Evolutionary conservation across 2,888 invertebrate species (phyloP).

Genomic region (Andricus quercusramuli): DNA sequence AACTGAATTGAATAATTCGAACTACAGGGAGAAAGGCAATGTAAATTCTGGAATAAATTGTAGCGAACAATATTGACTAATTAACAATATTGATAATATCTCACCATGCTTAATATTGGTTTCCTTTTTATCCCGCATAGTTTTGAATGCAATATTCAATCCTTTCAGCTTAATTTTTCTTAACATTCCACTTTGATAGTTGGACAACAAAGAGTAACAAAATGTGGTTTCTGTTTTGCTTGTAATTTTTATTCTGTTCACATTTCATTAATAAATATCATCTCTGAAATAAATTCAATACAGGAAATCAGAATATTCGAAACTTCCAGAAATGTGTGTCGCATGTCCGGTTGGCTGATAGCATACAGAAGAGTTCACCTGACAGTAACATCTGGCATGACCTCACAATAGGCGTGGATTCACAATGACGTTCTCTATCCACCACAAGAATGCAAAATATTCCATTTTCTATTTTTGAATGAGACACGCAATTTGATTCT

Average conservation of each 20-base stretch:
- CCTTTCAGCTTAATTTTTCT: too few relatives aligned
- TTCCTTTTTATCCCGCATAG: too few relatives aligned
- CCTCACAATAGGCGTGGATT: conserved; percentile 15
- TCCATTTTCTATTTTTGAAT: conserved; percentile 7
- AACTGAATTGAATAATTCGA: too few relatives aligned
- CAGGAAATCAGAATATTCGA: neutral
- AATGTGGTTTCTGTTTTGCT: too few relatives aligned
- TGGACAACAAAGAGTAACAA: too few relatives aligned
- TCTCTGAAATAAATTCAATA: neutral
- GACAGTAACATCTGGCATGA: neutral
- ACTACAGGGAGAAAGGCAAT: too few relatives aligned
- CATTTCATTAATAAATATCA: neutral
- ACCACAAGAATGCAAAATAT: conserved; percentile 36
- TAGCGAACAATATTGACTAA: too few relatives aligned
- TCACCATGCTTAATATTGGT: too few relatives aligned
- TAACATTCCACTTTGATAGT: too few relatives aligned
- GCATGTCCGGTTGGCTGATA: conserved; percentile 21
- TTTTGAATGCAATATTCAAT: too few relatives aligned
- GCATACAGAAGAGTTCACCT: conserved; percentile 17
- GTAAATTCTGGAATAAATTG: too few relatives aligned
- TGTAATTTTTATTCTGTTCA: neutral
- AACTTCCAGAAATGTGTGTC: conserved; percentile 22
- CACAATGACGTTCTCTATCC: neutral
- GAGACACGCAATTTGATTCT: neutral
- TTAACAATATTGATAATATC: too few relatives aligned